phyloP scores from a whole-genome alignment of 2,797 vertebrate genomes.

The Semaprochilodus insignis region DNA sequence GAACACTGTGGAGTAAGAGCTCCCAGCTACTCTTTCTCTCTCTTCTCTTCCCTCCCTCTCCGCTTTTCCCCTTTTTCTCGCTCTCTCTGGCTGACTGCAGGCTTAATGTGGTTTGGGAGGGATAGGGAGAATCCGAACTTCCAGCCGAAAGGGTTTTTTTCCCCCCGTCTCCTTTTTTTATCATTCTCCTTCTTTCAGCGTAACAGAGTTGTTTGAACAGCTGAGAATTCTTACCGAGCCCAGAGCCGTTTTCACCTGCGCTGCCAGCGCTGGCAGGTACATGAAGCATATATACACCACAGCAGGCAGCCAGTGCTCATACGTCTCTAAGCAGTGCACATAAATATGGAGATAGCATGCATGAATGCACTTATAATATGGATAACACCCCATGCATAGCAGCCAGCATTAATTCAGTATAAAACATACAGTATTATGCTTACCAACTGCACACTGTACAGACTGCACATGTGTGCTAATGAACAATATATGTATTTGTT shows the following conservation, averaged over 20 bases:
- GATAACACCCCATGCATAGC: conserved; percentile 18
- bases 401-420: conserved; percentile 14
- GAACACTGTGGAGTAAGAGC: conserved; percentile 66
- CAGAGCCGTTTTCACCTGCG: conserved; percentile 79
- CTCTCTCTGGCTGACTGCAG: conserved; percentile 76
- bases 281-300: conserved; percentile 35
- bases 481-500: not conserved
- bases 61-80: conserved; percentile 61
- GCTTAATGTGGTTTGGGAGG: conserved; percentile 84
- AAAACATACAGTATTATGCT: not conserved
- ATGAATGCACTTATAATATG: conserved; percentile 33
- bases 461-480: conserved; percentile 10
- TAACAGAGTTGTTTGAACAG: conserved; percentile 84
- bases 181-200: conserved; percentile 76
- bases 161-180: conserved; percentile 73
- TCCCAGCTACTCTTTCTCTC: conserved; percentile 62
- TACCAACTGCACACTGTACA: not conserved
- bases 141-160: conserved; percentile 71
- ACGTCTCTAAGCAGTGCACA: conserved; percentile 37
- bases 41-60: conserved; percentile 64
- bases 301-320: conserved; percentile 47
- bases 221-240: conserved; percentile 84
- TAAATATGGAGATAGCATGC: conserved; percentile 57
- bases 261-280: conserved; percentile 69
- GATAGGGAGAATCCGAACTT: conserved; percentile 79